Conservation (phyloP, 2,888 invertebrate genomes). For the Ormyrus nitidulus region DNA sequence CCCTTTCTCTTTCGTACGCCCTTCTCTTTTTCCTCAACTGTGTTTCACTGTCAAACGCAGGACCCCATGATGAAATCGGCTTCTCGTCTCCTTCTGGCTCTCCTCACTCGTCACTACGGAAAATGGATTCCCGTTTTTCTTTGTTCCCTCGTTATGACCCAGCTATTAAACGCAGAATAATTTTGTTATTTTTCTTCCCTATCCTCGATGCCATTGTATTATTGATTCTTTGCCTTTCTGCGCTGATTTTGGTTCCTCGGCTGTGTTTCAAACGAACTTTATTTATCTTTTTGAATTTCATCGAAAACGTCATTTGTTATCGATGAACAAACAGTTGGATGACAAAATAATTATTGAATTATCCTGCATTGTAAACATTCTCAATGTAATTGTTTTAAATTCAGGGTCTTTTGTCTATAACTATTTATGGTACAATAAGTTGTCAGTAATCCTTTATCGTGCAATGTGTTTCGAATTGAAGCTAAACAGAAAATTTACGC, state of each 20-base stretch:
- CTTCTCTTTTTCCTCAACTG: background rate
- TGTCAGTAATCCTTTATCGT: too few relatives aligned
- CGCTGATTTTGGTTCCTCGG: background rate
- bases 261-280: background rate
- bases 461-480: too few relatives aligned
- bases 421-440: too few relatives aligned
- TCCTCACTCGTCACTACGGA: slow-evolving; percentile 1
- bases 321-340: too few relatives aligned
- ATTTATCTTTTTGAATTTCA: too few relatives aligned
- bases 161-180: slow-evolving; percentile 20
- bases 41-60: slow-evolving; percentile 53
- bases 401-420: too few relatives aligned
- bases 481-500: too few relatives aligned
- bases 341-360: too few relatives aligned
- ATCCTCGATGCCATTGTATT: too few relatives aligned
- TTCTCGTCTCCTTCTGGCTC: background rate
- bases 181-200: slow-evolving; percentile 15
- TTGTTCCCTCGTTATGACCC: slow-evolving; percentile 38
- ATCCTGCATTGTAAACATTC: too few relatives aligned
- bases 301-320: too few relatives aligned
- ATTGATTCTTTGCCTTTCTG: background rate
- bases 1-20: background rate
- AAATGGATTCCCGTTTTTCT: slow-evolving; percentile 36
- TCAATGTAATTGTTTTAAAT: too few relatives aligned
- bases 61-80: slow-evolving; percentile 3